These are phyloP conservation scores for Eucera pruinosa DNA, from an alignment of 2,888 invertebrate species.

Conservation along the genomic window DNA sequence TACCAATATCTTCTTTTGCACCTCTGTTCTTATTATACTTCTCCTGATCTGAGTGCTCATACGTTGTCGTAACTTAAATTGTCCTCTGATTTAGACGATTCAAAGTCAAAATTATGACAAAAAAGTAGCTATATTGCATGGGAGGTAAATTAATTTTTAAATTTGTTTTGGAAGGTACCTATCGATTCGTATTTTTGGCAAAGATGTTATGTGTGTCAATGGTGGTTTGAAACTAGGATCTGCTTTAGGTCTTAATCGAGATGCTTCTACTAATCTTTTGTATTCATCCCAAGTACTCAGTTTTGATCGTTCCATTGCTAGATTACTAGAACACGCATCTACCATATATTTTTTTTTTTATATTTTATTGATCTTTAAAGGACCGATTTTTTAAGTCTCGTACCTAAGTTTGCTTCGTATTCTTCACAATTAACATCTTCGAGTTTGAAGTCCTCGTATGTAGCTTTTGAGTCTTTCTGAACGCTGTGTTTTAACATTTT, in stretches of 20 bases:
- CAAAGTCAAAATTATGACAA: background rate
- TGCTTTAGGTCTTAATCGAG: background rate
- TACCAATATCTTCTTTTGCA: conserved; percentile 67
- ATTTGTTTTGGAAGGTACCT: conserved; percentile 7
- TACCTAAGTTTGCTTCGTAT: conserved; percentile 24
- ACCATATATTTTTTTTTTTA: conserved; percentile 7
- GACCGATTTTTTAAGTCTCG: background rate
- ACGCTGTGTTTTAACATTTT: conserved; percentile 2
- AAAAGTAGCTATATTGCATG: background rate
- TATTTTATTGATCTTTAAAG: background rate
- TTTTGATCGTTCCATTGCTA: conserved; percentile 1
- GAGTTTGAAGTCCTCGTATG: background rate
- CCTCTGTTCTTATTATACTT: conserved; percentile 61
- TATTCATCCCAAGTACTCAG: conserved; percentile 34
- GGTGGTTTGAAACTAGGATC: background rate
- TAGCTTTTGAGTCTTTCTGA: background rate
- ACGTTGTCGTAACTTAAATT: background rate
- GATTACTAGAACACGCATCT: conserved; percentile 16
- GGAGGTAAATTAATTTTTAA: background rate
- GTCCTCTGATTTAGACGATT: background rate
- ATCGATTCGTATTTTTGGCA: conserved; percentile 12
- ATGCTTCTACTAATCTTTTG: conserved; percentile 19
- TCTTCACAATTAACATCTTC: conserved; percentile 4
- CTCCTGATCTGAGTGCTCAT: background rate
- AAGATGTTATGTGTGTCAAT: conserved; percentile 6